Base-by-base conservation (phyloP, 2,888 invertebrate genomes). In the Xestia c-nigrum region DNA sequence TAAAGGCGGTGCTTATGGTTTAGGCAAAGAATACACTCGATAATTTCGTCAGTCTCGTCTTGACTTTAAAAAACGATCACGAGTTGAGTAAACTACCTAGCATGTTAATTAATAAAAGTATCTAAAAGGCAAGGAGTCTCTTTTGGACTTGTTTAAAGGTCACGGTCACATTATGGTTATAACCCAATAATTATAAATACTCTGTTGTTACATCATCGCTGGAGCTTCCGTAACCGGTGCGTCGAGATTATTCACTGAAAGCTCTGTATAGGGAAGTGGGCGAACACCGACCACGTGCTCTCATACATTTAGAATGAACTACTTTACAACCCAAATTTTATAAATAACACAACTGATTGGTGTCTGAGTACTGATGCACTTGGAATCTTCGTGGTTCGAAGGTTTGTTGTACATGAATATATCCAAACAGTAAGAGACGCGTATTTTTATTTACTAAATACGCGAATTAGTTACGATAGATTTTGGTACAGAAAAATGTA, bases 251-350 rank as follows among this genome's bases (percentile, higher is more conserved):
- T 76, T 70, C 43, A n/a, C 43, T 46, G 59, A 24, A 70, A 76
- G 59, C 47, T 57, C 46, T 69, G 31, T 66, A 61, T 14, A 67
- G 59, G 57, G 50, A 82, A 71, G 59, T 67, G 65, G 31, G 66
- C 66, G 40, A 74, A 72, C 50, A 40, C 19, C 43, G 43, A 69
- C 65, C 73, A 83, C 73, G 83, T 78, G 78, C 61, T 73, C 47
- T 46, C 43, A 21, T 65, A 74, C 61, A 50, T 81, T 83, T 78
- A 67, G 57, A 74, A 63, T 63, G 63, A 16, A 65, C 67, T 52
- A 40, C 50, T 67, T 83, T 63, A 68, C 52, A 69, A 68, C 59
- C 47, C 24, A 52, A 31, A 64, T 52, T 66, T 31, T 66, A 57
- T 55, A 64, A 74, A 55, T 74, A 73, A 71, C 52, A 57, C 38